Conservation (phyloP, 2,888 invertebrate genomes). For the Aphidius colemani region DNA sequence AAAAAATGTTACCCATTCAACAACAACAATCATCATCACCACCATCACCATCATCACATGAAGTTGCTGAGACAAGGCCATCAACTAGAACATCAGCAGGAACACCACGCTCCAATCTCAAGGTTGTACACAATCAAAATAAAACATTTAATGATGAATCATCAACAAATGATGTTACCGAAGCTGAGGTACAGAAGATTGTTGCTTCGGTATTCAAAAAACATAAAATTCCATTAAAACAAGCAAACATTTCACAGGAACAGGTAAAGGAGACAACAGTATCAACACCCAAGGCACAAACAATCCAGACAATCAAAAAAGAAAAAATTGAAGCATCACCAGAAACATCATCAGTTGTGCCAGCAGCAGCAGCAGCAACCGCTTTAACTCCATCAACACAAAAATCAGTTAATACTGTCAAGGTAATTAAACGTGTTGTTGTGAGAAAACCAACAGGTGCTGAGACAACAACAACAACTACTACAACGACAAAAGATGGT, state of each 20-base stretch:
- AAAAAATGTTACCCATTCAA: slow-evolving; percentile 56
- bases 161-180: slow-evolving; percentile 48
- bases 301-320: slow-evolving; percentile 38
- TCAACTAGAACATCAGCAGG: slow-evolving; percentile 17
- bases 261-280: slow-evolving; percentile 33
- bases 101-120: neutral
- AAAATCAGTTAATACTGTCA: slow-evolving; percentile 50
- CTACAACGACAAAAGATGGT: slow-evolving; percentile 37
- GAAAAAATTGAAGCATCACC: slow-evolving; percentile 36
- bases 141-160: slow-evolving; percentile 24
- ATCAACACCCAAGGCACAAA: slow-evolving; percentile 23
- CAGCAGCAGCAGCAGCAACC: too few relatives aligned
- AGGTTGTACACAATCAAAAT: neutral
- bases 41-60: slow-evolving; percentile 12
- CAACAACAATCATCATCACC: slow-evolving; percentile 44
- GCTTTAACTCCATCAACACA: neutral
- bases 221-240: slow-evolving; percentile 56
- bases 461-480: slow-evolving; percentile 36
- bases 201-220: slow-evolving; percentile 57
- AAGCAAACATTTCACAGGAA: slow-evolving; percentile 44
- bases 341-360: slow-evolving; percentile 7
- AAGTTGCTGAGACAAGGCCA: slow-evolving; percentile 26
- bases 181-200: slow-evolving; percentile 57
- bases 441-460: slow-evolving; percentile 46
- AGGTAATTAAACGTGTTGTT: slow-evolving; percentile 56